Percentiles rank a stretch among this genome's conserved stretches.
phyloP scores from a whole-genome alignment of 35 echinoderm and acorn worm genomes.

The Heliocidaris tuberculata region DNA sequence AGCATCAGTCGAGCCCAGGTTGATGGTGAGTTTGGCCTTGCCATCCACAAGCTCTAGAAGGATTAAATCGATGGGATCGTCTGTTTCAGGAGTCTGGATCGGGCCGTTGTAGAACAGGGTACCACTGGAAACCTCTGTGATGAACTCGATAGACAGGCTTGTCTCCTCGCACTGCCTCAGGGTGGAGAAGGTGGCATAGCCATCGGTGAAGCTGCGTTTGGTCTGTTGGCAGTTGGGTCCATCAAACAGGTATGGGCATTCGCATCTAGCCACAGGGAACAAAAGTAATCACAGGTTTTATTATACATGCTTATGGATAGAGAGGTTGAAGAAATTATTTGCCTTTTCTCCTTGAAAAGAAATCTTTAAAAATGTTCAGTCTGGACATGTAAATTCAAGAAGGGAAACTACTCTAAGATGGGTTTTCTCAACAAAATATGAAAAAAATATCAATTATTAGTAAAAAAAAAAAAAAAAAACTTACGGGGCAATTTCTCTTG shows the following conservation, averaged over 20 bases:
- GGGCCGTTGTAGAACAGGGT: constrained; percentile 92
- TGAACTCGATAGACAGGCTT: constrained; percentile 78
- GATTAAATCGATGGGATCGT: constrained; percentile 75
- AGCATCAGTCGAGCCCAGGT: constrained; percentile 67
- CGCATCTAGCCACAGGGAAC: constrained; percentile 57
- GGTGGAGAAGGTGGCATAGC: constrained; percentile 70
- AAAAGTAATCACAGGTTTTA: not conserved
- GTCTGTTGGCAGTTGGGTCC: constrained; percentile 88
- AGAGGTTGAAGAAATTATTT: too few species aligned
- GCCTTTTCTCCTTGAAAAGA: too few species aligned
- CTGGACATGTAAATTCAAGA: too few species aligned
- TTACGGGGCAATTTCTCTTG: too few species aligned
- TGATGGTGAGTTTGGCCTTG: constrained; percentile 66
- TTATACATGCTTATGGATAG: constrained; percentile 11
- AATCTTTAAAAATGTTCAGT: too few species aligned
- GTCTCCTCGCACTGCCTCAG: constrained; percentile 84
- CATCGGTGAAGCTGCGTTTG: constrained; percentile 66
- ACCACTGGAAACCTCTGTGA: constrained; percentile 64
- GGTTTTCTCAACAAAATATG: too few species aligned
- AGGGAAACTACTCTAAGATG: too few species aligned
- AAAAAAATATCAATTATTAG: too few species aligned
- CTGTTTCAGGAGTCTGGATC: not conserved
- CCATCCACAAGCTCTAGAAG: constrained; percentile 68
- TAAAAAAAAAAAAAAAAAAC: too few species aligned
- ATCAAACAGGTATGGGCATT: constrained; percentile 63